Base-by-base conservation (phyloP, 2,888 invertebrate species). In the Parasteatoda lunata region DNA sequence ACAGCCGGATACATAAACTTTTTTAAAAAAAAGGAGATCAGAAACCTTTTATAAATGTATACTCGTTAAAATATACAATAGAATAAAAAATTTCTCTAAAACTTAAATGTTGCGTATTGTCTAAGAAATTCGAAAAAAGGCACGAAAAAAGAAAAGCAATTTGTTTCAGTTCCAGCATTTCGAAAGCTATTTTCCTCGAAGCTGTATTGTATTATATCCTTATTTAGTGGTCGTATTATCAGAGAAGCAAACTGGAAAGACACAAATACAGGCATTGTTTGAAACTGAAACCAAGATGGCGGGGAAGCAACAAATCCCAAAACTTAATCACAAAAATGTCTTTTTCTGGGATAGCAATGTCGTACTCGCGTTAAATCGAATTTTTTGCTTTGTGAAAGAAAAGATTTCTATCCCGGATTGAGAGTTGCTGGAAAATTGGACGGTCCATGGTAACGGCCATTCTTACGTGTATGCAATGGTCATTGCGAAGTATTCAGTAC, bases 321-420 rank as follows among this genome's bases (percentile, higher is more conserved):
- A 69, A n/a, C 76, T 77, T 84, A 84, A 84, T 84, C 84, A 84
- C 78, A 73, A 78, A 75, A 84, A 84, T 84, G 84, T 78, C 84
- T 78, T 84, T 73, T 51, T 45, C 70, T 9, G 51, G 45, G 69
- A 52, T 66, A 65, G 47, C 72, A 84, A 78, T 84, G 84, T 84
- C 84, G 64, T 68, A 49, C 5, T 78, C 84, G 84, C 78, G 78
- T 78, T 84, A 84, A 84, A 68, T 68, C 49, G 77, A 45, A 45
- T 51, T 52, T 73, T 54, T 11, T 73, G n/a, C 51, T 73, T 54
- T 45, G 3, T 13, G 9, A n/a, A n/a, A 59, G n/a, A 59, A 59
- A 59, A 59, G 11, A n/a, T n/a, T 13, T 59, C 59, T 13, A 13
- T n/a, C 9, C 5, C 9, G 59, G 59, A 59, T 59, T 59, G 59